These are phyloP conservation scores for Rhabdomys dilectus DNA, from an alignment of 2,113 vertebrate species.

Conservation along the genomic window DNA sequence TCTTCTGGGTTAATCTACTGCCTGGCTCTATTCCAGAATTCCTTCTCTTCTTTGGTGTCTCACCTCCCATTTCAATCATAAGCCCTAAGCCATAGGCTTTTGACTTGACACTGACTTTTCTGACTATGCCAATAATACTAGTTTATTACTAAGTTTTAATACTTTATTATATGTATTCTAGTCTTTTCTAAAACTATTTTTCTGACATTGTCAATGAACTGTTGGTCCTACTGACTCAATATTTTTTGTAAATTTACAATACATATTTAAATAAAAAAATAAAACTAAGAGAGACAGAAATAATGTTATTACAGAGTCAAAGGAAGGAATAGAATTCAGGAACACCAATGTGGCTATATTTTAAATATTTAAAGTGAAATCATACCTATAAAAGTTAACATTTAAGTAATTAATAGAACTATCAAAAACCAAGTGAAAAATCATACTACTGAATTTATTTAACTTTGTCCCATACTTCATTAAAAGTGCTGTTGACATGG, in stretches of 20 bases:
- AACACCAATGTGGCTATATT: constrained; percentile 9
- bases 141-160: not conserved
- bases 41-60: too few relatives aligned
- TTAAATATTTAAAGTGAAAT: not conserved
- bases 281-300: not conserved
- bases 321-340: constrained; percentile 42
- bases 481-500: not conserved
- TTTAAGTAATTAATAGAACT: not conserved
- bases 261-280: constrained; percentile 26
- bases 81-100: too few relatives aligned
- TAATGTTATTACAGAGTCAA: constrained; percentile 45
- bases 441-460: not conserved
- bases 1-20: too few relatives aligned
- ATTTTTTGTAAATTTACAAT: not conserved
- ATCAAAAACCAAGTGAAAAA: not conserved
- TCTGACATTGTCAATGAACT: not conserved
- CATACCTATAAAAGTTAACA: not conserved
- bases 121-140: not conserved
- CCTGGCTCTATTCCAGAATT: too few relatives aligned
- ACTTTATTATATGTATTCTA: not conserved
- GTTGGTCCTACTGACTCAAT: not conserved
- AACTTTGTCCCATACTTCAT: not conserved
- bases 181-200: not conserved
- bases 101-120: too few relatives aligned
- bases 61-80: too few relatives aligned